Conservation (phyloP, 2,113 vertebrate species). For the Corythornis madagascariensis region DNA sequence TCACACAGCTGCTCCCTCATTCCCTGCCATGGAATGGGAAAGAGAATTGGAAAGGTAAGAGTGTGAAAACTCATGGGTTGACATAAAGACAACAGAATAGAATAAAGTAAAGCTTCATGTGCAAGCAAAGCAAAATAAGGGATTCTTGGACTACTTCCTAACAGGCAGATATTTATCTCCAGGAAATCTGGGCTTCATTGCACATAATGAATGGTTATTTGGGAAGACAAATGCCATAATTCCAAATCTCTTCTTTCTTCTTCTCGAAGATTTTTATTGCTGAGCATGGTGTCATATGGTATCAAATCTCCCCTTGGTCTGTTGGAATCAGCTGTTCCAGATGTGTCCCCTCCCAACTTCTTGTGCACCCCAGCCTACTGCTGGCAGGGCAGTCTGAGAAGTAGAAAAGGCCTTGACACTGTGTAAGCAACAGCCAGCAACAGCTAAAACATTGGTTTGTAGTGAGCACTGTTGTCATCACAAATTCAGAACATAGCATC, state of each 20-base stretch:
- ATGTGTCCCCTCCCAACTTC: not conserved
- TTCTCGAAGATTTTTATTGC: not conserved
- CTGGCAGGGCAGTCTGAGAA: not conserved
- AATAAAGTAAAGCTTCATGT: not conserved
- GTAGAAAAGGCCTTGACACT: not conserved
- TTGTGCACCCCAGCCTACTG: accelerated
- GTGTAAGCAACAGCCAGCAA: not conserved
- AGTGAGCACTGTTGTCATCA: not conserved
- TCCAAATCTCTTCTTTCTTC: not conserved
- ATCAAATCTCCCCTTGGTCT: not conserved
- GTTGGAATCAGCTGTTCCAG: not conserved
- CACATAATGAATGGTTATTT: accelerated
- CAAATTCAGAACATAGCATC: not conserved
- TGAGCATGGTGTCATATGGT: accelerated
- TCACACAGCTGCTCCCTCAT: not conserved
- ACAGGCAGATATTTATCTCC: not conserved
- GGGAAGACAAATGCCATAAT: not conserved
- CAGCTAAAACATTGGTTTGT: not conserved
- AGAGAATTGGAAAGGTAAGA: not conserved
- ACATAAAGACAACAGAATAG: not conserved
- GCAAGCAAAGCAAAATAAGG: not conserved
- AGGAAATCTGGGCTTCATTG: not conserved
- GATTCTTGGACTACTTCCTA: not conserved
- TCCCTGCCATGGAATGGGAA: not conserved
- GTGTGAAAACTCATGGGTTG: not conserved